phyloP scores from a whole-genome alignment of 2,888 invertebrate species.

The Sisyra terminalis region DNA sequence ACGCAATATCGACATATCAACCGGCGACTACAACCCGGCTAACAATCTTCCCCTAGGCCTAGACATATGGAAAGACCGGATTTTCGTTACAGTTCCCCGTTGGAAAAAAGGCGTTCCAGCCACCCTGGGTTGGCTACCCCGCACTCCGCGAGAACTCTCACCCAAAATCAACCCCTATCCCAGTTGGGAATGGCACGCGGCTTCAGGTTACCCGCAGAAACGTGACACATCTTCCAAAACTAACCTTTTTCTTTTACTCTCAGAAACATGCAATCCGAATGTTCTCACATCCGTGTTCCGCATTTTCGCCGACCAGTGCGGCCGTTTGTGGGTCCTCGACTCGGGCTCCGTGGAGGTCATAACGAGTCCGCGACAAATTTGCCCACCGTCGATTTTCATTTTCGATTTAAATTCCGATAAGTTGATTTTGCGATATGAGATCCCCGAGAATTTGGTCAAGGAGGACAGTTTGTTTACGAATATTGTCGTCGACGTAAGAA shows the following conservation, averaged over 20 bases:
- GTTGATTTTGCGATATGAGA: constrained; percentile 39
- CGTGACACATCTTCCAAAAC: constrained; percentile 5
- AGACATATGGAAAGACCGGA: constrained; percentile 46
- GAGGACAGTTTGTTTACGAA: constrained; percentile 51
- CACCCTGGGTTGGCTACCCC: constrained; percentile 49
- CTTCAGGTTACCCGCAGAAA: constrained; percentile 1
- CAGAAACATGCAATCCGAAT: background rate
- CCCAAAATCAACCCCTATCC: constrained; percentile 60
- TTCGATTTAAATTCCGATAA: constrained; percentile 52
- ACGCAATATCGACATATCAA: constrained; percentile 38
- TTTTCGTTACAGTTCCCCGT: constrained; percentile 61
- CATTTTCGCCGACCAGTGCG: constrained; percentile 54
- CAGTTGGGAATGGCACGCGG: constrained; percentile 47
- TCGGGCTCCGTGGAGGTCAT: constrained; percentile 59
- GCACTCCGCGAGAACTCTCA: constrained; percentile 32
- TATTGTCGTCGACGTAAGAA: constrained; percentile 43
- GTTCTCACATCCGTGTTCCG: constrained; percentile 62
- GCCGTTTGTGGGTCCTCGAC: constrained; percentile 64
- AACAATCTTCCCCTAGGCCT: constrained; percentile 62
- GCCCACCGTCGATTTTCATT: constrained; percentile 55
- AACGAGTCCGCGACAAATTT: constrained; percentile 46
- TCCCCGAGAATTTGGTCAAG: constrained; percentile 47
- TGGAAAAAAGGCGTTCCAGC: constrained; percentile 63
- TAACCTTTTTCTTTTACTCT: background rate
- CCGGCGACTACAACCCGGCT: constrained; percentile 45